Evolutionary conservation across 23 tunicate genomes (phyloP).

Genomic region (Botrylloides violaceus): DNA sequence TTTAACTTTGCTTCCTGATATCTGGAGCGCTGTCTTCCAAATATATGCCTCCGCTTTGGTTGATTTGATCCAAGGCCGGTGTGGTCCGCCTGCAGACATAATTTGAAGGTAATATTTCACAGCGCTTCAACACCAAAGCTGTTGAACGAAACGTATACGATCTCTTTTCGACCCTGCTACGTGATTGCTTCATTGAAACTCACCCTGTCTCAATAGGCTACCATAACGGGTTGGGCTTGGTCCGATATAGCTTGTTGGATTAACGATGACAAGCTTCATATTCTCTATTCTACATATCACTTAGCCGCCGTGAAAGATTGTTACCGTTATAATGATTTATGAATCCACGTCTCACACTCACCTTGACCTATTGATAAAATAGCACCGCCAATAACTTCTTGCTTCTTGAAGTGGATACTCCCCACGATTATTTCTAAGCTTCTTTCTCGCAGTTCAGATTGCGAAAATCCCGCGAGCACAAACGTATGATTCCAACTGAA

Average conservation of each 20-base stretch:
- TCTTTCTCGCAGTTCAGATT: constrained; percentile 39
- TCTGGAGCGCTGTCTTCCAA: constrained; percentile 17
- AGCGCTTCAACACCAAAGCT: too few relatives aligned
- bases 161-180: too few relatives aligned
- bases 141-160: too few relatives aligned
- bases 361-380: constrained; percentile 20
- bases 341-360: not conserved
- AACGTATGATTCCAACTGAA: constrained; percentile 72
- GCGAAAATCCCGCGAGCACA: constrained; percentile 53
- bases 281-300: too few relatives aligned
- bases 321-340: too few relatives aligned
- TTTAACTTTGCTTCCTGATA: constrained; percentile 19
- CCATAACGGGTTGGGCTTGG: too few relatives aligned
- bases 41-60: constrained; percentile 16
- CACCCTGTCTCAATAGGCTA: too few relatives aligned
- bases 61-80: constrained; percentile 26
- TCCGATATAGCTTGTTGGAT: too few relatives aligned
- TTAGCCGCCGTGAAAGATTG: too few relatives aligned
- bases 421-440: constrained; percentile 44
- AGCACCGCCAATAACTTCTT: constrained; percentile 19
- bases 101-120: too few relatives aligned
- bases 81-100: constrained; percentile 24
- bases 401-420: constrained; percentile 29
- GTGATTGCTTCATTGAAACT: too few relatives aligned
- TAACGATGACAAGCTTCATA: too few relatives aligned